Evolutionary conservation across 2,888 invertebrate species (phyloP).

Genomic region (Sphaerophoria rueppellii): DNA sequence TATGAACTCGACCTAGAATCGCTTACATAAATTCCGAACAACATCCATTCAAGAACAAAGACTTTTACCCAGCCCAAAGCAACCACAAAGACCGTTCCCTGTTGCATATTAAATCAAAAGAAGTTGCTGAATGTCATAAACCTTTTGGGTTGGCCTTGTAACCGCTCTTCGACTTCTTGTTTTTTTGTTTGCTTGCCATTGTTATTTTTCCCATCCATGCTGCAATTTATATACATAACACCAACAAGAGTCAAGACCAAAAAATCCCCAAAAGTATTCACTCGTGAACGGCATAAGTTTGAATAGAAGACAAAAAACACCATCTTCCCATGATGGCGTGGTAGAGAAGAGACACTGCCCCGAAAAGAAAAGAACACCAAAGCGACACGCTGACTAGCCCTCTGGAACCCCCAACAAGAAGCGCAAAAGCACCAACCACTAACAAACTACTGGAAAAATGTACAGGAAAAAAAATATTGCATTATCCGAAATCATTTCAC

Average conservation of each 20-base stretch:
- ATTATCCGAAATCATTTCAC: conserved; percentile 69
- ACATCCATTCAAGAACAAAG: conserved; percentile 13
- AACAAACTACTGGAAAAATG: not conserved
- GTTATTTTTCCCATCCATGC: conserved; percentile 42
- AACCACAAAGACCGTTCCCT: not conserved
- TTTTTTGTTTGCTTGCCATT: conserved; percentile 25
- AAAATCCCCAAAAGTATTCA: conserved; percentile 19
- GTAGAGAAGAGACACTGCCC: not conserved
- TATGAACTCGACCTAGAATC: conserved; percentile 35
- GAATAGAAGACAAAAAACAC: conserved; percentile 10
- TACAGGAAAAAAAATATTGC: conserved; percentile 28
- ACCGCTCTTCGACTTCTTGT: not conserved
- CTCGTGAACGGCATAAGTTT: not conserved
- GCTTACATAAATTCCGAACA: not conserved
- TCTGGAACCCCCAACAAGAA: not conserved
- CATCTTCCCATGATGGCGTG: conserved; percentile 46
- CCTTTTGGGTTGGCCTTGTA: conserved; percentile 60
- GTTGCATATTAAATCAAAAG: conserved; percentile 56
- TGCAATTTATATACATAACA: conserved; percentile 34
- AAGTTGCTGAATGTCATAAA: conserved; percentile 47
- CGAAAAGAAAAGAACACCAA: conserved; percentile 7
- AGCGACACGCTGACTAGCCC: conserved; percentile 15
- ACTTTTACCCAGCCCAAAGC: not conserved
- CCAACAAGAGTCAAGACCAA: conserved; percentile 23
- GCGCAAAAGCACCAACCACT: not conserved